Evolutionary conservation across 2,113 vertebrate species (phyloP).

Genomic region (Chinchilla lanigera): DNA sequence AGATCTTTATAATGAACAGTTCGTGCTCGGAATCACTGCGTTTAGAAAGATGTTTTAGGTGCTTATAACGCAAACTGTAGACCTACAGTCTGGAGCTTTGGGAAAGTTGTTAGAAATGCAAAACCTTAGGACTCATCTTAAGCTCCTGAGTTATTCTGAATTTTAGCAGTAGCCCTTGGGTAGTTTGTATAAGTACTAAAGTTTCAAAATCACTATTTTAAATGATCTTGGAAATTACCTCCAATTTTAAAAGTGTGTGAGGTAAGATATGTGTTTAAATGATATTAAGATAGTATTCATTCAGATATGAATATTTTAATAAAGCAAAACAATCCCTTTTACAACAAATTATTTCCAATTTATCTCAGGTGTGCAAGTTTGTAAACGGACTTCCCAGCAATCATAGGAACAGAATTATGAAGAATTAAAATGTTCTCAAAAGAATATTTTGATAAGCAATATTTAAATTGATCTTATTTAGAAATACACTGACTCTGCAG

Average conservation of each 20-base stretch:
- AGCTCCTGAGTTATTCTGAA: not conserved
- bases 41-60: constrained; percentile 14
- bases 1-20: not conserved
- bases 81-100: not conserved
- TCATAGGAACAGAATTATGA: not conserved
- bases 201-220: constrained; percentile 30
- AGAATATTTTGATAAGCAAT: constrained; percentile 37
- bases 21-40: not conserved
- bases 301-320: not conserved
- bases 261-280: not conserved
- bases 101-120: not conserved
- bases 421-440: constrained; percentile 53
- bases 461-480: constrained; percentile 18
- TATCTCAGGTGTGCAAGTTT: not conserved
- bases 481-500: not conserved
- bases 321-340: constrained; percentile 45
- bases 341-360: constrained; percentile 46
- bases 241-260: constrained; percentile 24
- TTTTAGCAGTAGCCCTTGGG: not conserved
- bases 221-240: constrained; percentile 32
- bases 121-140: not conserved
- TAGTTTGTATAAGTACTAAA: not conserved
- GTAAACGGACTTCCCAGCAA: not conserved
- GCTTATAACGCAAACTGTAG: not conserved
- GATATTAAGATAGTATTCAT: not conserved